Base-by-base conservation (phyloP, 1,140 invertebrate species). In the Camponotus vicinus region DNA sequence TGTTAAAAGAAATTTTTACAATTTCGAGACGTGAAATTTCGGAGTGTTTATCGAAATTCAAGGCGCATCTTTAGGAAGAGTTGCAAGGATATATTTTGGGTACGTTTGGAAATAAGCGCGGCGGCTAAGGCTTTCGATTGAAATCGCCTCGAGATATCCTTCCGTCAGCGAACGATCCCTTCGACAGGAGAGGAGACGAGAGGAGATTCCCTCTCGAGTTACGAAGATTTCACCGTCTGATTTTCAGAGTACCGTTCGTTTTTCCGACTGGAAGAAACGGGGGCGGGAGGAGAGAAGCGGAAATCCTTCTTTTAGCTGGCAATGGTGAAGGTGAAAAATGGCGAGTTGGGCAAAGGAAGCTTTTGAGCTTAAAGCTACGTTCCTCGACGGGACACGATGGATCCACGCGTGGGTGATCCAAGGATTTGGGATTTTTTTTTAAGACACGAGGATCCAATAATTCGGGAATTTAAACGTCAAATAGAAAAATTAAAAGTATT, bases 231-330 rank as follows among this genome's bases (percentile, higher is more conserved):
- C 40, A 55, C 66, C 49, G 49, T 82, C 78, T 42, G 78, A 82
- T 82, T 82, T 71, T 71, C 66, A 71, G 49, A 52, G 27, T 52
- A 67, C 52, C 52, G 21, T 70, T 32, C 66, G 52, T 71, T 82
- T 82, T 82, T 82, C 52, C 79, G 52, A 45, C 78, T 34, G 2
- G 21, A 40, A 8, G 13, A 7, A 64, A 34, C 55, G 57, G 7
- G 55, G 13, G 6, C 8, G 4, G 7, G 37, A n/a, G 55, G 34
- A 86, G 34, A 71, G 34, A 79, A 69, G 18, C 83, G 83, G 83
- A 89, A 89, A 89, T 89, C 87, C 84, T 89, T 86, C 76, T 76
- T 86, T 67, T 79, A 82, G 76, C 32, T 11, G 42, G 32, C 59
- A 63, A 27, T 42, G 40, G 37, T 21, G 32, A 57, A 59, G 57